phyloP scores from a whole-genome alignment of 1,140 invertebrate species.

The Helicoverpa armigera region DNA sequence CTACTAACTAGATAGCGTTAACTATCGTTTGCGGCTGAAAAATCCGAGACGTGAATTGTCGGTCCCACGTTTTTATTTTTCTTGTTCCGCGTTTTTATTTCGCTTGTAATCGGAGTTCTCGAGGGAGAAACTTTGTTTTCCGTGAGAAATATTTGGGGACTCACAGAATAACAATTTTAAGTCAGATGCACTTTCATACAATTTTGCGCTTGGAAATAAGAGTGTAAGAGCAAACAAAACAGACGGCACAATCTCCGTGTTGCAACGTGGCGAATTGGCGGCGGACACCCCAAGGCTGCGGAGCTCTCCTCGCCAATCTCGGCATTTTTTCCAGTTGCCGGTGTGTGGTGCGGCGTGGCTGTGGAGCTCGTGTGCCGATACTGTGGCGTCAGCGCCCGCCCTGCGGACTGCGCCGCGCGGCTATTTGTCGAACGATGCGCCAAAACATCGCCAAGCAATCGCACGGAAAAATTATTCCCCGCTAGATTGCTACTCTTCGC shows the following conservation, averaged over 20 bases:
- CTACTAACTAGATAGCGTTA: slow-evolving; percentile 78
- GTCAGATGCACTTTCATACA: slow-evolving; percentile 71
- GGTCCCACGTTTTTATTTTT: slow-evolving; percentile 37
- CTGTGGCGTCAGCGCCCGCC: slow-evolving; percentile 80
- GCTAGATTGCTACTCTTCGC: slow-evolving; percentile 79
- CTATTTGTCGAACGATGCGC: slow-evolving; percentile 85
- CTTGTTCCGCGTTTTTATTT: slow-evolving; percentile 39
- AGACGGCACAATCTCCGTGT: slow-evolving; percentile 83
- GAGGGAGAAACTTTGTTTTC: slow-evolving; percentile 40
- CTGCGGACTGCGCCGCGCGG: slow-evolving; percentile 74
- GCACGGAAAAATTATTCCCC: slow-evolving; percentile 81
- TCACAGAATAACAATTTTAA: slow-evolving; percentile 76
- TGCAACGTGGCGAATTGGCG: slow-evolving; percentile 80
- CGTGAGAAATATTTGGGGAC: slow-evolving; percentile 63
- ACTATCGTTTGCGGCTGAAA: slow-evolving; percentile 65
- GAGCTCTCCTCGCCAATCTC: slow-evolving; percentile 77
- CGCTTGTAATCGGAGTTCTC: slow-evolving; percentile 37
- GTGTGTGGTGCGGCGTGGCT: slow-evolving; percentile 49
- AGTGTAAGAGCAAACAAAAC: slow-evolving; percentile 82
- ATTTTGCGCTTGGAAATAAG: slow-evolving; percentile 81
- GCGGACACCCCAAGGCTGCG: slow-evolving; percentile 78
- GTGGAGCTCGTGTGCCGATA: slow-evolving; percentile 60
- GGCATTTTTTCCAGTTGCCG: slow-evolving; percentile 79
- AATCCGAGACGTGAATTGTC: slow-evolving; percentile 34
- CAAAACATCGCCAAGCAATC: slow-evolving; percentile 84